Conservation (phyloP, 2,888 invertebrate genomes). For the Blastobasis lacticolella region DNA sequence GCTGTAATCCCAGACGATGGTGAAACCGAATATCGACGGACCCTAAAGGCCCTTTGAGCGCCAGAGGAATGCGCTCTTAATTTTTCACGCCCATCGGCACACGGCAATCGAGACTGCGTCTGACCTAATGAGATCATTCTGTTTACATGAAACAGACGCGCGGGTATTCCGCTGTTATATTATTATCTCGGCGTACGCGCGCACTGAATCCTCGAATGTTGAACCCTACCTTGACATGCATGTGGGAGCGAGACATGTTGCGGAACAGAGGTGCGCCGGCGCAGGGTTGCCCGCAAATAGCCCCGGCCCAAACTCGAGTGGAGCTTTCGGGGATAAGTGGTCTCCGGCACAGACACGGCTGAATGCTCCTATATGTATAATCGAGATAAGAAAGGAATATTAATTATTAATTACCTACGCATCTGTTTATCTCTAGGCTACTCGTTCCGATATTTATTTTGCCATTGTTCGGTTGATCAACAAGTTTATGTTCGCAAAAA, state of each 20-base stretch:
- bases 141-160: slow-evolving; percentile 54
- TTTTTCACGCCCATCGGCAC: background rate
- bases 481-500: too few relatives aligned
- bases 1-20: slow-evolving; percentile 27
- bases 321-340: slow-evolving; percentile 54
- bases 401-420: too few relatives aligned
- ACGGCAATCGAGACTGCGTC: slow-evolving; percentile 25
- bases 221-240: slow-evolving; percentile 74
- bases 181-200: slow-evolving; percentile 53
- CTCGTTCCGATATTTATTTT: too few relatives aligned
- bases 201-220: slow-evolving; percentile 67
- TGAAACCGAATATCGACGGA: slow-evolving; percentile 15
- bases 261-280: slow-evolving; percentile 55
- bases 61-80: slow-evolving; percentile 13
- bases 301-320: slow-evolving; percentile 47
- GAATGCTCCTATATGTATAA: too few relatives aligned
- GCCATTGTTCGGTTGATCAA: too few relatives aligned
- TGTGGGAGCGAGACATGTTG: slow-evolving; percentile 56
- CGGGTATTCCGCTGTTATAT: slow-evolving; percentile 50
- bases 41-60: slow-evolving; percentile 19
- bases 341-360: slow-evolving; percentile 17
- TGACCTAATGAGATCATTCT: slow-evolving; percentile 52
- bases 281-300: slow-evolving; percentile 69
- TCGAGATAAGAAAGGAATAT: too few relatives aligned
- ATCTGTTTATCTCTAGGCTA: too few relatives aligned